Conservation (phyloP, 2,888 invertebrate genomes). For the Theretra japonica region DNA sequence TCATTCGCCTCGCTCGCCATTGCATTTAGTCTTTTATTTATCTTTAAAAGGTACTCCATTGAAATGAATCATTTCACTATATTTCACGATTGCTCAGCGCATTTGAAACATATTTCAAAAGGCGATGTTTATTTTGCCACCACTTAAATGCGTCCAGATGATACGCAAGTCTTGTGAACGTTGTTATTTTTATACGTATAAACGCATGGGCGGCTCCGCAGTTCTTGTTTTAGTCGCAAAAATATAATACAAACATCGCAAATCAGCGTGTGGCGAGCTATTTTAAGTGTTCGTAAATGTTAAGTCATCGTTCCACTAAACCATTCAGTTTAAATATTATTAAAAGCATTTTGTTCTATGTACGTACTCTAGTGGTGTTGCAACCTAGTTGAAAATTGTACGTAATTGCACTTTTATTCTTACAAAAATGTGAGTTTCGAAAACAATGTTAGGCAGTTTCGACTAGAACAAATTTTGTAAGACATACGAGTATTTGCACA, state of each 20-base stretch:
- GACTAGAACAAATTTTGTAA: not conserved
- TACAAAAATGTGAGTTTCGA: conserved; percentile 6
- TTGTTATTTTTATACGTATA: conserved; percentile 24
- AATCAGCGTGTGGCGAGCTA: conserved; percentile 20
- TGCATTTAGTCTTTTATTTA: conserved; percentile 11
- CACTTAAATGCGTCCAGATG: conserved; percentile 23
- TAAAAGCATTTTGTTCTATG: not conserved
- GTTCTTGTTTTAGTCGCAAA: conserved; percentile 15
- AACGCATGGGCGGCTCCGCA: conserved; percentile 22
- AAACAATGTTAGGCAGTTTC: not conserved
- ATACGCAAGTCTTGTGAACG: conserved; percentile 21
- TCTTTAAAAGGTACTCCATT: conserved; percentile 14
- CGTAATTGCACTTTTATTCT: not conserved
- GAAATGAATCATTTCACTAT: conserved; percentile 14
- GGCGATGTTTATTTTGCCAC: conserved; percentile 16
- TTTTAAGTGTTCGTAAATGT: conserved; percentile 11
- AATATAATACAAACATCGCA: conserved; percentile 10
- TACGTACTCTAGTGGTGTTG: not conserved
- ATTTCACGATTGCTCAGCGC: conserved; percentile 14
- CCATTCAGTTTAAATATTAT: conserved; percentile 9
- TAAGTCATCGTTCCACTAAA: conserved; percentile 19
- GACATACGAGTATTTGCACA: not conserved
- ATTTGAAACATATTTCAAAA: conserved; percentile 18
- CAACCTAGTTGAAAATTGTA: not conserved
- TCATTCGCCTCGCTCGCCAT: not conserved